Conservation (phyloP, 2,113 vertebrate species). For the Ahaetulla prasina region DNA sequence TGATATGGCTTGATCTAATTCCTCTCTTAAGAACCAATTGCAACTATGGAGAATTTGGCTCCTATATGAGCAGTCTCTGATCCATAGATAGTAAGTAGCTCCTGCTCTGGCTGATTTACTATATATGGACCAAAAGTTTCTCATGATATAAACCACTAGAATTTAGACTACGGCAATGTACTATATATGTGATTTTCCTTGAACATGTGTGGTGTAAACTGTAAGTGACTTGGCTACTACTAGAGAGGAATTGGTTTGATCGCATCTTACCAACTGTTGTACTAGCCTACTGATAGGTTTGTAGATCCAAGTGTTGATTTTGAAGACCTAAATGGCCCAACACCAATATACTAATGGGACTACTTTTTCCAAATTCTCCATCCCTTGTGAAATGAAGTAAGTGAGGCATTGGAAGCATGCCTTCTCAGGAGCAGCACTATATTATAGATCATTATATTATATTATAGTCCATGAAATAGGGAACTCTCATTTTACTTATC, state of each 20-base stretch:
- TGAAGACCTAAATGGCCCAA: neutral
- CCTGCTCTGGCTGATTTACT: neutral
- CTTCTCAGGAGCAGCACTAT: neutral
- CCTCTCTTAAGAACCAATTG: neutral
- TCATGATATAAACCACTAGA: neutral
- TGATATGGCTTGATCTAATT: neutral
- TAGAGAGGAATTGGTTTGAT: too few species aligned
- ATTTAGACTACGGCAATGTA: neutral
- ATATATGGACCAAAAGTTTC: neutral
- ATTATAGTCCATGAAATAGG: neutral
- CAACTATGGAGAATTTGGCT: neutral
- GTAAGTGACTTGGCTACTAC: neutral
- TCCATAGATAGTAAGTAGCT: neutral
- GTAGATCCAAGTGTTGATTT: neutral
- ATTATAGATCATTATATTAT: neutral
- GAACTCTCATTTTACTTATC: neutral
- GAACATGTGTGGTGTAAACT: neutral
- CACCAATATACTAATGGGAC: neutral
- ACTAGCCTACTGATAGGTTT: neutral
- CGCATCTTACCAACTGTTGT: too few species aligned
- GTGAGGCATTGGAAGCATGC: neutral
- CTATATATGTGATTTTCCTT: neutral
- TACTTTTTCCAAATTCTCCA: neutral
- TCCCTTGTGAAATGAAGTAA: neutral
- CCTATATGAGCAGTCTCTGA: neutral